Percentiles rank a stretch among this genome's conserved stretches.
phyloP scores from a whole-genome alignment of 2,888 invertebrate genomes.

The Chrysotoxum bicinctum region DNA sequence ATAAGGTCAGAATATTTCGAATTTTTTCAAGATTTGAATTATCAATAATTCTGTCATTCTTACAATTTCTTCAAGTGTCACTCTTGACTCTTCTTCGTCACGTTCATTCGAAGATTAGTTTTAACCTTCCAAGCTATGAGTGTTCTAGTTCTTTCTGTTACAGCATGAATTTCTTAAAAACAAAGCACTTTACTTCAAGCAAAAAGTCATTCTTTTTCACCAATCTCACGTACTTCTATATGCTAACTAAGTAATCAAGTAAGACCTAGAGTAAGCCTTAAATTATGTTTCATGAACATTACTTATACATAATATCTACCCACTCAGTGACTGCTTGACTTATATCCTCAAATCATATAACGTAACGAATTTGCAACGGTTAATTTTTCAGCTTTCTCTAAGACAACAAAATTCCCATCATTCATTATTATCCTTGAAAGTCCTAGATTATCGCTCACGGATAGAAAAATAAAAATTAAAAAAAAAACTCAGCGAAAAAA shows the following conservation, averaged over 20 bases:
- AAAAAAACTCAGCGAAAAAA: constrained; percentile 3
- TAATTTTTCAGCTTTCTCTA: constrained; percentile 15
- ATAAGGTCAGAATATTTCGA: too few species aligned
- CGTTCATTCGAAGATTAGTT: too few species aligned
- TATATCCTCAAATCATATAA: neutral
- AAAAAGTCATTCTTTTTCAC: neutral
- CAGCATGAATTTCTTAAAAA: neutral
- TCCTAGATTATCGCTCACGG: constrained; percentile 53
- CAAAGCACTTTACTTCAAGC: too few species aligned
- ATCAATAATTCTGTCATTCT: too few species aligned
- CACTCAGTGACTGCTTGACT: neutral
- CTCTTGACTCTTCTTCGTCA: too few species aligned
- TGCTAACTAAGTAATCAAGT: neutral
- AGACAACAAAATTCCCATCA: constrained; percentile 58
- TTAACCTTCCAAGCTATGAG: too few species aligned
- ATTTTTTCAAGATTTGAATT: too few species aligned
- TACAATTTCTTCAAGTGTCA: too few species aligned
- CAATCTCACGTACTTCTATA: neutral
- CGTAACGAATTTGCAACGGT: constrained; percentile 20
- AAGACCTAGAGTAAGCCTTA: neutral
- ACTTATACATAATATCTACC: neutral
- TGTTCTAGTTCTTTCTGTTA: neutral
- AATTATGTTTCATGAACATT: neutral
- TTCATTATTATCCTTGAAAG: constrained; percentile 59
- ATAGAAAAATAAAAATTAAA: constrained; percentile 33